Evolutionary conservation across 2,113 vertebrate species (phyloP).

Genomic region (Alligator mississippiensis): DNA sequence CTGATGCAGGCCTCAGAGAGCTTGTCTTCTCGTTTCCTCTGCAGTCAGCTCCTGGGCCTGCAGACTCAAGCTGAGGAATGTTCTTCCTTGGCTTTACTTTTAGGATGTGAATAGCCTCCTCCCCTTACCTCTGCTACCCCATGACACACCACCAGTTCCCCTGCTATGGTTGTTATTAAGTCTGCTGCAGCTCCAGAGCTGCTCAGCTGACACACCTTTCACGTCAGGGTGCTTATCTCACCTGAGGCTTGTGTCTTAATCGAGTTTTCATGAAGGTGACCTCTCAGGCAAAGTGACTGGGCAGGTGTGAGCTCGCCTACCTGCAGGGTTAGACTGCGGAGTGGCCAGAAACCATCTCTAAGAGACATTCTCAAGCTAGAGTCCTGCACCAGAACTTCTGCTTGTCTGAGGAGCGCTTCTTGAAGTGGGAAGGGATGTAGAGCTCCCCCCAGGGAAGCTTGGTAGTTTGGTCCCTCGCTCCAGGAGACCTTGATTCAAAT

Average conservation of each 20-base stretch:
- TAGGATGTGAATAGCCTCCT: neutral
- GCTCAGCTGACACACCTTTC: neutral
- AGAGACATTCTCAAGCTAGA: neutral
- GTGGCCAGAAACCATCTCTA: neutral
- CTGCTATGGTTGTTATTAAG: neutral
- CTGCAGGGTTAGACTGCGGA: neutral
- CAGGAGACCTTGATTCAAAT: neutral
- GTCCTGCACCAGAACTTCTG: neutral
- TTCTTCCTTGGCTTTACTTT: neutral
- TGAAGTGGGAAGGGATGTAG: neutral
- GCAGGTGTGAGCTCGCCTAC: neutral
- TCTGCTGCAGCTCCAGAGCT: neutral
- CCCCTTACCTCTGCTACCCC: neutral
- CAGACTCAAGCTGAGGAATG: neutral
- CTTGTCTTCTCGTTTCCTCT: neutral
- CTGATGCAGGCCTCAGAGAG: fast-evolving
- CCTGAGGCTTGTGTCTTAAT: neutral
- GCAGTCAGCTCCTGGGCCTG: neutral
- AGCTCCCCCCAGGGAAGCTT: neutral
- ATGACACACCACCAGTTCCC: neutral
- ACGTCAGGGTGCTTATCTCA: conserved; percentile 5
- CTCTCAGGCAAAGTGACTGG: neutral
- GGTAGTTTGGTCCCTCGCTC: neutral
- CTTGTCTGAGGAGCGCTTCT: neutral
- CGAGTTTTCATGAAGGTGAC: conserved; percentile 57